A percentile compares a stretch with the other conserved stretches of the same genome.
Evolutionary conservation across 2,113 vertebrate species (phyloP).

Genomic region (Melanerpes aurifrons): DNA sequence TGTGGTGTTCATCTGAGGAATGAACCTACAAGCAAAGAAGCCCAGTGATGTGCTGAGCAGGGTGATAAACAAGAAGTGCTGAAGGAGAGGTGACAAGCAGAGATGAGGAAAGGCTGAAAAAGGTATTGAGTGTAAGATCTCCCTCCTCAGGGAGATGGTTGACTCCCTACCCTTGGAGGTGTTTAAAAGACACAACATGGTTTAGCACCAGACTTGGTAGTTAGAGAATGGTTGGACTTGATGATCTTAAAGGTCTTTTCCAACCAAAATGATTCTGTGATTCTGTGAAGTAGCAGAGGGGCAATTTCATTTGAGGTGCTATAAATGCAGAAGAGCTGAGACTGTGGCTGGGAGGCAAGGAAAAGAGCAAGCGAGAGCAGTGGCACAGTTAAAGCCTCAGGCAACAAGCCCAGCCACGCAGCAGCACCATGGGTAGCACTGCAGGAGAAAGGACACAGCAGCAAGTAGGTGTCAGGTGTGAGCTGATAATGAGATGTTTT

Average conservation of each 20-base stretch:
- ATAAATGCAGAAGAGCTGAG: background rate
- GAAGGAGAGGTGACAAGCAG: background rate
- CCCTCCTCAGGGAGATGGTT: no score
- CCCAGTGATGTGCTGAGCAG: accelerated
- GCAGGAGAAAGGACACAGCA: background rate
- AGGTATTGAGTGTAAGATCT: accelerated
- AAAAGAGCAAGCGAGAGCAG: background rate
- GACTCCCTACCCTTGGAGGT: no score
- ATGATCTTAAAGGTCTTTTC: no score
- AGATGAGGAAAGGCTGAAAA: background rate
- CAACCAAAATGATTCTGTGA: no score
- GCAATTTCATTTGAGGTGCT: background rate
- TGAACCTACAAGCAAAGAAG: background rate
- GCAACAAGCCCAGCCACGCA: accelerated
- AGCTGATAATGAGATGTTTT: background rate
- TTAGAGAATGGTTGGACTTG: no score
- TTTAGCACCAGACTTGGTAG: no score
- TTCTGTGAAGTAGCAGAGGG: background rate
- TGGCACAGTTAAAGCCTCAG: accelerated
- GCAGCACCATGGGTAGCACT: background rate
- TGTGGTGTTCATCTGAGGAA: background rate
- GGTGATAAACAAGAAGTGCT: accelerated
- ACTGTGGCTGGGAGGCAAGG: no score
- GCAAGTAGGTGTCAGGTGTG: accelerated
- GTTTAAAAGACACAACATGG: no score